Percentiles rank a stretch among this genome's conserved stretches.
Conservation (phyloP, 2,113 vertebrate species). For the Stegastes partitus region DNA sequence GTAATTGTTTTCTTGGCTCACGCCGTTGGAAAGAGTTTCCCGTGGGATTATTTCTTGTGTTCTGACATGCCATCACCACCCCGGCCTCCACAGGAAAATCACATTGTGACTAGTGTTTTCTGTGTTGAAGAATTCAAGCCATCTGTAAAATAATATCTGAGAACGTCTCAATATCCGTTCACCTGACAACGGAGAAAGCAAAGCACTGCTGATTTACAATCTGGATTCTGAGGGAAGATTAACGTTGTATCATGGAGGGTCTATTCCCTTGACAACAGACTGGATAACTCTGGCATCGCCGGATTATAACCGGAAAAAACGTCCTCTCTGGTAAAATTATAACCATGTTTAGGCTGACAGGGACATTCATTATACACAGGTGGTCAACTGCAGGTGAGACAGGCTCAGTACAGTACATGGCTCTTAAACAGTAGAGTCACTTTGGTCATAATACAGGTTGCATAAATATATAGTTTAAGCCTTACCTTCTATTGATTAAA, state of each 20-base stretch:
- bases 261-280: conserved; percentile 17
- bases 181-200: conserved; percentile 47
- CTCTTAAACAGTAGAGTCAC: neutral
- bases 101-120: conserved; percentile 50
- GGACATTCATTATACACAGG: conserved; percentile 14
- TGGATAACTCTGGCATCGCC: conserved; percentile 36
- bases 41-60: conserved; percentile 31
- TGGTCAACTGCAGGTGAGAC: conserved; percentile 25
- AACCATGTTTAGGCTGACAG: conserved; percentile 19
- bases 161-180: conserved; percentile 35
- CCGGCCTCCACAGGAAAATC: conserved; percentile 45
- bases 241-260: conserved; percentile 29
- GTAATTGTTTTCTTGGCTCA: conserved; percentile 55
- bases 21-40: conserved; percentile 50
- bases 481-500: too few species aligned
- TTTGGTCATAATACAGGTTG: too few species aligned
- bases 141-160: conserved; percentile 47
- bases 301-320: conserved; percentile 32
- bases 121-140: conserved; percentile 43
- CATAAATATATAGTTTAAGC: too few species aligned
- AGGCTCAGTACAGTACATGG: neutral
- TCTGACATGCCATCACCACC: conserved; percentile 59
- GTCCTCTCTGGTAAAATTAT: conserved; percentile 31
- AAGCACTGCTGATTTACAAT: conserved; percentile 40
- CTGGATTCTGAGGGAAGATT: conserved; percentile 31